Evolutionary conservation across 53 echinoderm and acorn worm species (phyloP), one percentile per base, ranked within the genome.

Genomic region (Crossaster papposus): DNA sequence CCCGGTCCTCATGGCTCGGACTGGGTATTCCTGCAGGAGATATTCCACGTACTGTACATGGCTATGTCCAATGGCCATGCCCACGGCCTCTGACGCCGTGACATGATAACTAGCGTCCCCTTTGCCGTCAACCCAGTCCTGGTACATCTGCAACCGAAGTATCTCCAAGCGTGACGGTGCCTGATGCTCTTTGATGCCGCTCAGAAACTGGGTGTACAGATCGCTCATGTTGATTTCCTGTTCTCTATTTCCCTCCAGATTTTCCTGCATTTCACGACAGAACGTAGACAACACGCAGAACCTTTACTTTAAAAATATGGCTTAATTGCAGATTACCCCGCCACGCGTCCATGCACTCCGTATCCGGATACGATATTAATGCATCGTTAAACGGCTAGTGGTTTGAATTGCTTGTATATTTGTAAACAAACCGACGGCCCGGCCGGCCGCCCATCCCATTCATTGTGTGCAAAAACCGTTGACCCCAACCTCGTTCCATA

Each of bases 11-110:
- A 83, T 44, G 17, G 90, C 83, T 77, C 37, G n/a, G 12, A 29
- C 77, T 12, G 64, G 76, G 28, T 72, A 44, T 26, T 83, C 18
- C 36, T n/a, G 30, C 50, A 90, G 64, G 6, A 90, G 68, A 54
- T 83, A 83, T 5, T 90, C 90, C 24, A 90, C 63, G 75, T 83
- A 83, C 26, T 90, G 72, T 37, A 73, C 58, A 34, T 90, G 83
- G 62, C 77, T 64, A 36, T 83, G 83, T 26, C 50, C 55, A 18
- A 90, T 83, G 2, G 90, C 90, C 71, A 90, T 62, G 62, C 64
- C 75, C 1, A 90, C 20, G 24, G 90, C 90, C 15, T 90, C 90
- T 8, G 83, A 79, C 70, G 35, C 72, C 7, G 89, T 65, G 17
- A 89, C 62, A 55, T 28, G 13, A 36, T 78, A 20, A n/a, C 22